A percentile compares a stretch with the other conserved stretches of the same genome.
These are phyloP conservation scores for Coenonympha arcania DNA, from an alignment of 2,888 invertebrate genomes.

Conservation along the genomic window DNA sequence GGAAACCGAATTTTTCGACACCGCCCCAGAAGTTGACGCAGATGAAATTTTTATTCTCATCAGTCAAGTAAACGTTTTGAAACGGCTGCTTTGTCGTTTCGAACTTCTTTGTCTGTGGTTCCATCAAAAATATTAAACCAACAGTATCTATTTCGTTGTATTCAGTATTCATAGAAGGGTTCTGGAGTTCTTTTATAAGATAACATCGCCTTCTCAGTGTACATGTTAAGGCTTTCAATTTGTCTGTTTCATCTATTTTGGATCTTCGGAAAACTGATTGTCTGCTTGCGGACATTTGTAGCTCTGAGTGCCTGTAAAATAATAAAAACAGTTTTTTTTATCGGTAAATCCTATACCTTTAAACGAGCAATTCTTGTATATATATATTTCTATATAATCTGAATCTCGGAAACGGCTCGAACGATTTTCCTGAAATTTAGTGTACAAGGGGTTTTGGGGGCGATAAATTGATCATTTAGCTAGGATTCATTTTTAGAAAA, in stretches of 20 bases:
- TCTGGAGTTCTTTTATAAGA: conserved; percentile 61
- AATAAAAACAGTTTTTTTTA: conserved; percentile 9
- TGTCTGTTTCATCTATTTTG: conserved; percentile 38
- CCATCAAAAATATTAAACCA: conserved; percentile 77
- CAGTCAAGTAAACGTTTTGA: conserved; percentile 76
- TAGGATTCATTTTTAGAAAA: too few relatives aligned
- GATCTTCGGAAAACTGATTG: conserved; percentile 61
- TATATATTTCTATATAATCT: too few relatives aligned
- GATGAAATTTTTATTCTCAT: conserved; percentile 68
- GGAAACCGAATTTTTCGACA: conserved; percentile 60
- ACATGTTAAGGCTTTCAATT: conserved; percentile 29
- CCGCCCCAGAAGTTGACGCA: conserved; percentile 75
- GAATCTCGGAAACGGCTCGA: too few relatives aligned
- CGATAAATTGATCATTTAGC: too few relatives aligned
- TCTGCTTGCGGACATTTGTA: conserved; percentile 72
- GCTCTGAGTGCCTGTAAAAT: conserved; percentile 62
- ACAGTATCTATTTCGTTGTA: conserved; percentile 83
- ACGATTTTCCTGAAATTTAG: too few relatives aligned
- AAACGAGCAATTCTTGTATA: too few relatives aligned
- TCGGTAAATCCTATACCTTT: neutral
- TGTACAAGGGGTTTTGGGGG: too few relatives aligned
- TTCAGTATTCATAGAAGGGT: conserved; percentile 40
- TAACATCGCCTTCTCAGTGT: conserved; percentile 53
- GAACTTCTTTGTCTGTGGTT: conserved; percentile 58
- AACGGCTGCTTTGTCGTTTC: conserved; percentile 48